Evolutionary conservation across 2,888 invertebrate genomes (phyloP), one percentile per base, ranked within the genome.

Genomic region (Pherbina coryleti): DNA sequence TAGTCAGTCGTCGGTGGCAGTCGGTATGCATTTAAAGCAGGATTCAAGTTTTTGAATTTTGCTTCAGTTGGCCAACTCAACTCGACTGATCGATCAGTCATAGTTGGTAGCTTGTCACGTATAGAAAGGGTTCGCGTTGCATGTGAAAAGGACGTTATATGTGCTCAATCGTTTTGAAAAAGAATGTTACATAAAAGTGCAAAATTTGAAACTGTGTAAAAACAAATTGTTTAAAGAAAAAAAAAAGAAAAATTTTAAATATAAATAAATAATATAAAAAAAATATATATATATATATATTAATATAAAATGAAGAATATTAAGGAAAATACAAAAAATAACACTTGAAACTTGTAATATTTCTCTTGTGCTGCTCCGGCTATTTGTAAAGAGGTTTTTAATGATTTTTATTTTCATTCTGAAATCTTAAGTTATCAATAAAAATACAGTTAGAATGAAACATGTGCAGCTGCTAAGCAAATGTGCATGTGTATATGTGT

Each of bases 101-200:
- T 74, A 77, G 81, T 76, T 79, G 76, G 78, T 72, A 79, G 75
- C 79, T 82, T 75, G 80, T 72, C 78, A 77, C 69, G 71, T 76
- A 67, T 79, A 79, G 81, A 76, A 75, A 66, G 11, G 44, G 11
- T 44, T 44, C 11, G 44, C 44, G 44, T 44, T 11, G 44, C 44
- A 11, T 44, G 2, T 44, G 14, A 44, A 44, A 44, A 44, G 11
- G 14, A 44, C 11, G 11, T 44, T 44, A 11, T 44, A 44, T 7
- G 44, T 44, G 44, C 11, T 44, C 14, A 44, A 44, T 11, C 11
- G 14, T 44, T 28, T 34, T 64, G n/a, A 19, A 9, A 22, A 28
- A 69, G 17, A 64, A 34, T 64, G 64, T 64, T 64, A 64, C 31
- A 64, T 64, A 64, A 62, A 62, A n/a, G 53, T 53, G 53, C 2